Evolutionary conservation across 2,888 invertebrate genomes (phyloP), one percentile per base, ranked within the genome.

Genomic region (Aspidiotus rigidus): DNA sequence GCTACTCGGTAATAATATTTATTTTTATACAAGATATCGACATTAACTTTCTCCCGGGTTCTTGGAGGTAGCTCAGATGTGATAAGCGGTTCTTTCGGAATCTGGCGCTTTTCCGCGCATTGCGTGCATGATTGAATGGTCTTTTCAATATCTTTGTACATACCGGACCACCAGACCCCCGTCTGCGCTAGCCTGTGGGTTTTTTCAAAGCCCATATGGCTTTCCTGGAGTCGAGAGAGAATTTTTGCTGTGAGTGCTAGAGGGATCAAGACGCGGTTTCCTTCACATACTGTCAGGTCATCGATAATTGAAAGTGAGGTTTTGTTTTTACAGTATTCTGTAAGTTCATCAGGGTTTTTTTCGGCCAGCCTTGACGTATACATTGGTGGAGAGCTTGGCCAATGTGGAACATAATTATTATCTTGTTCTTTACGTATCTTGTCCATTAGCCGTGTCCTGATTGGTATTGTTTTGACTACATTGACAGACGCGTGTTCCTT

Each of bases 111-210:
- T 55, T 63, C 56, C 11, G 56, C 56, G 56, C 56, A 62, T 39
- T 39, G 61, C 11, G 15, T 39, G 53, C 62, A 62, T 9, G 55
- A 10, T 8, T 17, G 16, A 13, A 40, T 54, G 16, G 15, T 55
- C 16, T 54, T 54, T n/a, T 62, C 56, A 15, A 56, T 56, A 5
- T 44, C n/a, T n/a, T n/a, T n/a, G n/a, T n/a, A n/a, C n/a, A n/a
- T n/a, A n/a, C n/a, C n/a, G n/a, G n/a, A n/a, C 69, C 67, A 70
- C 54, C 62, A 70, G 7, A 62, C 62, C 49, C 42, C 7, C 17
- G 17, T 7, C 7, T n/a, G 49, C 13, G 67, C 62, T 61, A 54
- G 69, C 11, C 49, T 13, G 40, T 55, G 17, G 17, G 41, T 69
- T 42, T 70, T 70, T 17, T 61, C 55, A 16, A 62, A 39, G 10